Evolutionary conservation across 2,888 invertebrate species (phyloP), one percentile per base, ranked within the genome.

Genomic region (Sphaerophoria rueppellii): DNA sequence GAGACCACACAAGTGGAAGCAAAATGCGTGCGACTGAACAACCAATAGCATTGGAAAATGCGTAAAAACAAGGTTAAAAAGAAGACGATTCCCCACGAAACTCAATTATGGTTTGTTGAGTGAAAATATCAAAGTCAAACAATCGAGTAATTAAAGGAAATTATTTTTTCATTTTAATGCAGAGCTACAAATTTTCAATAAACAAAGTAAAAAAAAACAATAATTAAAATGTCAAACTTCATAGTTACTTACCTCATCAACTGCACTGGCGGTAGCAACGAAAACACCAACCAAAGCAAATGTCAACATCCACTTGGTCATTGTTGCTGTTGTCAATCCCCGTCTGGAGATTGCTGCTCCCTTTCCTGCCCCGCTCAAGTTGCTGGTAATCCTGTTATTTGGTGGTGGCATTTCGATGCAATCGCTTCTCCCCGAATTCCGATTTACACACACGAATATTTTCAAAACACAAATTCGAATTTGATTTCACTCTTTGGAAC

Each of bases 231-330:
- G 9, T 6, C 1, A 32, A 16, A 11, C 54, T 24, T 63, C 37
- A 37, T 55, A 35, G 46, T 46, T 16, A 80, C 65, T 73, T 58
- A 86, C 86, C 86, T 86, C 83, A 74, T 86, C 86, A 67, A 77
- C 73, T 73, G 86, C 86, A 57, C 69, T 77, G 60, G 71, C 80
- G 73, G 80, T 77, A 71, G 83, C 80, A 35, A 86, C 55, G 55
- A 86, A 71, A 37, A 77, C 83, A 81, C 71, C 83, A 63, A 86
- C 71, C 77, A 86, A 61, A 58, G 81, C 77, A 77, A 80, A 80
- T 61, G 86, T 86, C 86, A 86, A 86, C 80, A 86, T 80, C 83
- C 83, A 86, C 40, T 86, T 86, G 61, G 76, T 71, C 76, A 76
- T 85, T 80, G 77, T 63, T 70, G 73, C 67, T 77, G 73, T 55